These are phyloP conservation scores for Alcedo quadribrachys DNA, from an alignment of 2,797 vertebrate genomes.

Conservation along the genomic window DNA sequence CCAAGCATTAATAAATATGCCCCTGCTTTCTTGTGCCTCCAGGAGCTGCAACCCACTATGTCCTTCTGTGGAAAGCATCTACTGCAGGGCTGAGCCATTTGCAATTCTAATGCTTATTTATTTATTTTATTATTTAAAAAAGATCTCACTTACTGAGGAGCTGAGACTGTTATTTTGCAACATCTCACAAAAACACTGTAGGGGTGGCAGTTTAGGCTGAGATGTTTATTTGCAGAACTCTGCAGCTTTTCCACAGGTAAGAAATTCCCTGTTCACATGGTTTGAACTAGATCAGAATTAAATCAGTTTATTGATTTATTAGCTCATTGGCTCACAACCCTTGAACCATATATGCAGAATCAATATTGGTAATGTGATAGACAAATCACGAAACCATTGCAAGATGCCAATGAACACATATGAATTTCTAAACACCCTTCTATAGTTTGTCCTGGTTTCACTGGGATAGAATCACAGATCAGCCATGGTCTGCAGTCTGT, in stretches of 20 bases:
- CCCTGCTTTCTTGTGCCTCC: background rate
- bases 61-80: background rate
- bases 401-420: background rate
- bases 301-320: background rate
- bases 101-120: background rate
- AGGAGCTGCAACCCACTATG: background rate
- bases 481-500: background rate
- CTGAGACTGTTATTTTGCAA: background rate
- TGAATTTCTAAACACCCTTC: background rate
- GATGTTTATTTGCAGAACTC: background rate
- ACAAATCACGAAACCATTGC: background rate
- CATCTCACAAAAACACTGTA: background rate
- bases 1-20: background rate
- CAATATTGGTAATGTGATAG: background rate
- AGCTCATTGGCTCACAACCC: background rate
- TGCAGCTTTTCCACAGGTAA: background rate
- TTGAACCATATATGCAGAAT: background rate
- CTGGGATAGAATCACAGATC: background rate
- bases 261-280: background rate
- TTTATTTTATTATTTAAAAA: background rate
- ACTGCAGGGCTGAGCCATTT: background rate
- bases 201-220: background rate
- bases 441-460: background rate
- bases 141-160: too few species aligned
- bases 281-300: background rate